phyloP scores from a whole-genome alignment of 2,888 invertebrate species.

The Macrosiphum euphorbiae region DNA sequence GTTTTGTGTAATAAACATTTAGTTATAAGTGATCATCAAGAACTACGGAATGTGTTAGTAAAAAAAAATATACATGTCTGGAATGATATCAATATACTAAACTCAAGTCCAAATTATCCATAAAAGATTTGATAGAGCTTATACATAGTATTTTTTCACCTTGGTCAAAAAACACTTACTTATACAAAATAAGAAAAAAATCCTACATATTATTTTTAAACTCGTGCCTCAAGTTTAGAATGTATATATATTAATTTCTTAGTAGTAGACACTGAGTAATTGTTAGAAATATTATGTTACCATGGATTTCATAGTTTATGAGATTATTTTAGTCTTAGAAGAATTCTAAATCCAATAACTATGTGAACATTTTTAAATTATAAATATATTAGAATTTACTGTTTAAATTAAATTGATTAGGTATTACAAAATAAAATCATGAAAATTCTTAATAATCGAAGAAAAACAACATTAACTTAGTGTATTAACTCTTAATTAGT shows the following conservation, averaged over 20 bases:
- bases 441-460: slow-evolving; percentile 23
- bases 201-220: neutral
- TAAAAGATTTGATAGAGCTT: slow-evolving; percentile 16
- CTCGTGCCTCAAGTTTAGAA: neutral
- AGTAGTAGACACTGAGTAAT: neutral
- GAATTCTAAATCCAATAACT: slow-evolving; percentile 18
- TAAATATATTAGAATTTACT: slow-evolving; percentile 20
- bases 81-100: slow-evolving; percentile 39
- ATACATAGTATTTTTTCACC: neutral
- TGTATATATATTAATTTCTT: neutral
- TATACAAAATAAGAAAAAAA: slow-evolving; percentile 9
- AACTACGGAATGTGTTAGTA: slow-evolving; percentile 46
- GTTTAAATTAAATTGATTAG: slow-evolving; percentile 37
- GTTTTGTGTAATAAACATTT: neutral
- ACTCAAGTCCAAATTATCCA: neutral
- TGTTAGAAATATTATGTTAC: neutral
- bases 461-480: slow-evolving; percentile 19
- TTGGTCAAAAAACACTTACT: neutral
- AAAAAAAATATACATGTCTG: slow-evolving; percentile 5
- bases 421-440: slow-evolving; percentile 46
- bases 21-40: neutral
- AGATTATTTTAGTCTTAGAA: slow-evolving; percentile 12
- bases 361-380: slow-evolving; percentile 18
- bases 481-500: slow-evolving; percentile 72
- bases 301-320: neutral